Conservation (phyloP, 1,140 invertebrate species). For the Popillia japonica region DNA sequence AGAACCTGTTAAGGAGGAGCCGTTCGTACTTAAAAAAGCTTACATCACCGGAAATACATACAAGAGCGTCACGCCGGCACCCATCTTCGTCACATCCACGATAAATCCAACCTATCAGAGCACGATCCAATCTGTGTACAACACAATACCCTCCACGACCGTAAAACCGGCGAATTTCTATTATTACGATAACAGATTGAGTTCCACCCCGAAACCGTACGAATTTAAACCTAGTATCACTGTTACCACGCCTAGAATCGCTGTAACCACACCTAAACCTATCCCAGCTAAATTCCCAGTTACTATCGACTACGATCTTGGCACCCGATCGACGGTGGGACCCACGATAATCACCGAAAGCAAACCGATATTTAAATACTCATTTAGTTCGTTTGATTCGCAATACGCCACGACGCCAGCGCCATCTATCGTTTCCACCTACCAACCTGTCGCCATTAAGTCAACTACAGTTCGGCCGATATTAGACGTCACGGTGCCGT, state of each 20-base stretch:
- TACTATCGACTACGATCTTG: neutral
- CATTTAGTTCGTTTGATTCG: constrained; percentile 47
- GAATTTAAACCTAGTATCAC: neutral
- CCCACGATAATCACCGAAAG: constrained; percentile 4
- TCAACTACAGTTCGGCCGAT: neutral
- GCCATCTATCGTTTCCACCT: neutral
- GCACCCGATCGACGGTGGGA: neutral
- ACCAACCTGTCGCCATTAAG: neutral
- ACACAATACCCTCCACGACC: neutral
- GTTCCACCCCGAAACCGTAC: constrained; percentile 14
- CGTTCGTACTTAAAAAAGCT: constrained; percentile 62
- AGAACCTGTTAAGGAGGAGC: constrained; percentile 59
- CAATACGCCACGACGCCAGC: constrained; percentile 41
- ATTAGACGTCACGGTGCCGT: neutral
- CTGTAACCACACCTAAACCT: neutral
- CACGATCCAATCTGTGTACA: constrained; percentile 6
- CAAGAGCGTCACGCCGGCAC: neutral
- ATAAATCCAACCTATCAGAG: constrained; percentile 6
- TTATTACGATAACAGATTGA: constrained; percentile 3
- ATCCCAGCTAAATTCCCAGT: neutral
- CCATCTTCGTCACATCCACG: neutral
- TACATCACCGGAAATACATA: constrained; percentile 61
- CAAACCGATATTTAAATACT: constrained; percentile 47
- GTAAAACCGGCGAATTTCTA: neutral
- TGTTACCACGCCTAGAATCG: neutral